Base-by-base conservation (phyloP, 2,797 vertebrate species). In the Nyctalus aviator region DNA sequence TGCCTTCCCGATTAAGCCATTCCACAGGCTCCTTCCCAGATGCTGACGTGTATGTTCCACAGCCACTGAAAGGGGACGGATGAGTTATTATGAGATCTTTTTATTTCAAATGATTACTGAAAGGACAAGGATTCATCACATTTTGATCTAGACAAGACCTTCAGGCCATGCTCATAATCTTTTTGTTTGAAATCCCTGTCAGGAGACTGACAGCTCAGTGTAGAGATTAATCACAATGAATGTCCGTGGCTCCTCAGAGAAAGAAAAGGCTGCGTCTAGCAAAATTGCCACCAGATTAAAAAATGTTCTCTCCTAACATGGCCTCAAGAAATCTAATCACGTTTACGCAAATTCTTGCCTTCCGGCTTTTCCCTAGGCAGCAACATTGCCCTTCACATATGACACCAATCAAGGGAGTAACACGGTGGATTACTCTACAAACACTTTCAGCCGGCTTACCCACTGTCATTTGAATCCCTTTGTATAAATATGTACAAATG, bases 71-170 rank as follows among this genome's bases (percentile, higher is more conserved):
- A 82, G n/a, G 15, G 35, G 2, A 27, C 77, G n/a, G 30, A 53
- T 75, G 77, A 82, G 48, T 79, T 78, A 20, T 32, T 88, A 10
- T 41, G 32, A 44, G 76, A 32, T 79, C 59, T 84, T 94, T 88
- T 87, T 32, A 87, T 89, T 48, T 82, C 88, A 78, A 84, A 66
- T 41, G 30, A 81, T 94, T 76, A 79, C 76, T 82, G 44, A 92
- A 84, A 76, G 53, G 81, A 77, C 50, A 92, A 89, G 53, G 87
- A 91, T 71, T 90, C 71, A 93, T 59, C 59, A 66, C 55, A 66
- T 83, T 81, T 78, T 85, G 27, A 90, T 90, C 84, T 92, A 73
- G 73, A 90, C 53, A 84, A 94, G 62, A 59, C 73, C 75, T 88
- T 72, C 23, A 14, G 55, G 75, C 17, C 9, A 44, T 64, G 20